A percentile compares a stretch with the other conserved stretches of the same genome.
phyloP scores from a whole-genome alignment of 2,113 vertebrate species.

The Laticauda colubrina region DNA sequence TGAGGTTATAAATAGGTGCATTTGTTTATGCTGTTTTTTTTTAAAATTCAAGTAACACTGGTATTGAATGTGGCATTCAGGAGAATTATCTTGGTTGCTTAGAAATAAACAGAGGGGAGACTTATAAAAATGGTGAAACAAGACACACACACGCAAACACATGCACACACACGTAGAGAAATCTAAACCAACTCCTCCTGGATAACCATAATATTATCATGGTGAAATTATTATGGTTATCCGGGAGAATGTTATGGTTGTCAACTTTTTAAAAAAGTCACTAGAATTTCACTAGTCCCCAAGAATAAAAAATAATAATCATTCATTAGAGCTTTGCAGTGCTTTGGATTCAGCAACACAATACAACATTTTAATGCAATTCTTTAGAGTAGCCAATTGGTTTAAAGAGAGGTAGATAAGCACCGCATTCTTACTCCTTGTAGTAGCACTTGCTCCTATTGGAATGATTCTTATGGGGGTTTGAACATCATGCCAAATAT shows the following conservation, averaged over 20 bases:
- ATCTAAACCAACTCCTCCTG: background rate
- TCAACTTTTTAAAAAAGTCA: background rate
- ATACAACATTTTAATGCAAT: background rate
- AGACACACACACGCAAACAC: too few relatives aligned
- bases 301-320: background rate
- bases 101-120: background rate
- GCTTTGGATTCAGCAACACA: background rate
- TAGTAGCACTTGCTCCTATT: background rate
- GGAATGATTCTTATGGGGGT: background rate
- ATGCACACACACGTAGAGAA: too few relatives aligned
- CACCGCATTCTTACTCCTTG: background rate
- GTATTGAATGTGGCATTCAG: background rate
- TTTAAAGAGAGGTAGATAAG: background rate
- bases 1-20: background rate
- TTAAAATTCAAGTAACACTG: background rate
- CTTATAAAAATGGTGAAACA: background rate
- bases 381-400: background rate
- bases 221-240: too few relatives aligned
- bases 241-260: too few relatives aligned
- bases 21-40: background rate
- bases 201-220: background rate
- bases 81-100: background rate
- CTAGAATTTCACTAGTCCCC: background rate
- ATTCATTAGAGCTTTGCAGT: background rate
- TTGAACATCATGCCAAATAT: background rate